A percentile compares a stretch with the other conserved stretches of the same genome.
phyloP scores from a whole-genome alignment of 2,797 vertebrate species.

The Lutjanus campechanus region DNA sequence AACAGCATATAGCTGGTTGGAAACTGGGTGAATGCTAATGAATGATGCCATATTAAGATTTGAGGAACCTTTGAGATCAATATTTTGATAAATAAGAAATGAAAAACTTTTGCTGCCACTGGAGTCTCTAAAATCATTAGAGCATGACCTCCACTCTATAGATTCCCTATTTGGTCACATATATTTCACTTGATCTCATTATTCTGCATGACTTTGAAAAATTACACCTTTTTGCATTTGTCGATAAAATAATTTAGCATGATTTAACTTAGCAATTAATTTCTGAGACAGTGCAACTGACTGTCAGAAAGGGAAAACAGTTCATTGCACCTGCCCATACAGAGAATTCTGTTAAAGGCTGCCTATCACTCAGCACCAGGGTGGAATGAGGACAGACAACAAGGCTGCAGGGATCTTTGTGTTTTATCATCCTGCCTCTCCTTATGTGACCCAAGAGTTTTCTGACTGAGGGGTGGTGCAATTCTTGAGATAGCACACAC shows the following conservation, averaged over 20 bases:
- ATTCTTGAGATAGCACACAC: constrained; percentile 13
- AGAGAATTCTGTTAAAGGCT: constrained; percentile 40
- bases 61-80: constrained; percentile 2
- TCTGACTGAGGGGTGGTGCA: constrained; percentile 11
- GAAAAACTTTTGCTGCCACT: constrained; percentile 22
- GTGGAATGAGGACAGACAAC: constrained; percentile 42
- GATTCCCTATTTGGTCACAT: constrained; percentile 43
- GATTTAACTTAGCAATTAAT: constrained; percentile 69
- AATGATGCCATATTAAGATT: constrained; percentile 5
- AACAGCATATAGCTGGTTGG: background rate
- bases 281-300: constrained; percentile 26
- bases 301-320: constrained; percentile 48
- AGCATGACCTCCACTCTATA: constrained; percentile 22
- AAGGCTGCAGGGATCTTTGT: constrained; percentile 34
- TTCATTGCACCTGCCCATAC: constrained; percentile 58
- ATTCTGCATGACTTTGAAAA: constrained; percentile 35
- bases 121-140: constrained; percentile 33
- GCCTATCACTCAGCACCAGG: constrained; percentile 47
- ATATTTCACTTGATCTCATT: constrained; percentile 57
- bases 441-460: constrained; percentile 25
- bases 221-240: constrained; percentile 45
- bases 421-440: constrained; percentile 44
- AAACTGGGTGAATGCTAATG: background rate
- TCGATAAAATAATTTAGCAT: constrained; percentile 58
- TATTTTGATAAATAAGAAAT: constrained; percentile 28